A percentile compares a stretch with the other conserved stretches of the same genome.
Evolutionary conservation across 2,797 vertebrate species (phyloP).

Genomic region (Anisognathus igniventris): DNA sequence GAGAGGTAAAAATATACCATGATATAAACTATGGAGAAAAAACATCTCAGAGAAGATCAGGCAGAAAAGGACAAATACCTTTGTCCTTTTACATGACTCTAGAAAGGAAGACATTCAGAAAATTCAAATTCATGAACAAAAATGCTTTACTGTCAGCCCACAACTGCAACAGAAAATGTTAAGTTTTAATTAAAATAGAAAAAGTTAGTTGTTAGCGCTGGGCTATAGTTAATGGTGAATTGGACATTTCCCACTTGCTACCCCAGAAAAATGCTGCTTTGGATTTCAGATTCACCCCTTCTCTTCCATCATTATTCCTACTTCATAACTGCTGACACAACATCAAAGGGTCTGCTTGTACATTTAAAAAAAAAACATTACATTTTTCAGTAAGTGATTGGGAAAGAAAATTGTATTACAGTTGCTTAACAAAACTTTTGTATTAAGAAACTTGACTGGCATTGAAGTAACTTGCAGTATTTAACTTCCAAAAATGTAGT

Average conservation of each 20-base stretch:
- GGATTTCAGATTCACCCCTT: background rate
- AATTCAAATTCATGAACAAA: background rate
- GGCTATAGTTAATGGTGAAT: background rate
- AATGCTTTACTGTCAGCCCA: background rate
- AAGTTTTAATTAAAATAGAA: background rate
- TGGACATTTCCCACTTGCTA: background rate
- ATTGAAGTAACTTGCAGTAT: background rate
- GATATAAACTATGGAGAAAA: background rate
- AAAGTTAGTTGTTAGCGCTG: background rate
- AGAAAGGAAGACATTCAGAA: background rate
- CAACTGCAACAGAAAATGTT: background rate
- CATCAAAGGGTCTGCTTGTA: background rate
- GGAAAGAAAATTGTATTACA: background rate
- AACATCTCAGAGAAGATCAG: background rate
- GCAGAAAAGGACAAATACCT: background rate
- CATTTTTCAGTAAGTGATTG: background rate
- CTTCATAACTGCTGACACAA: background rate
- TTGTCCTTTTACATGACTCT: background rate
- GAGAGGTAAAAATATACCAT: background rate
- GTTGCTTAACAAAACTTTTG: background rate
- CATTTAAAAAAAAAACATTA: background rate
- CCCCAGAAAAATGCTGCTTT: background rate
- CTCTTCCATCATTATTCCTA: background rate
- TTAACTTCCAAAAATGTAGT: background rate
- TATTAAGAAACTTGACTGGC: background rate